These are phyloP conservation scores for Aurelia coerulea DNA, from an alignment of 30 jellyfish, hydroid and myxozoan species.

Conservation along the genomic window DNA sequence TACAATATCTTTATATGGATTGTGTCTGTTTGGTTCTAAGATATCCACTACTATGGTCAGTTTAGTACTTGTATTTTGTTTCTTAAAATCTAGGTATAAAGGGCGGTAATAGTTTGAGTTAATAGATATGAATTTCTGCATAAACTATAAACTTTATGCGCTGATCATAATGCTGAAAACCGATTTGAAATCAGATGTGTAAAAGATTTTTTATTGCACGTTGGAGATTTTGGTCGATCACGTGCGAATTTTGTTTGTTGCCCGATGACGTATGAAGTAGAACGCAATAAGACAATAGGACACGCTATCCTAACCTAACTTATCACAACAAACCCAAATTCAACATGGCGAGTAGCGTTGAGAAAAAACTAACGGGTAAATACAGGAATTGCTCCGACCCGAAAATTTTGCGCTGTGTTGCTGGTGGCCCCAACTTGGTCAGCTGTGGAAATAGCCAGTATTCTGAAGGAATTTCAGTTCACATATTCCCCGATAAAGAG, in stretches of 20 bases:
- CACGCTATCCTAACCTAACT: conserved; percentile 30
- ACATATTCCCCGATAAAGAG: conserved; percentile 38
- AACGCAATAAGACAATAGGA: not conserved
- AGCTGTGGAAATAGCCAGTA: conserved; percentile 60
- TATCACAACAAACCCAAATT: not conserved
- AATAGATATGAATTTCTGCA: too few relatives aligned
- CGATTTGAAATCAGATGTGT: conserved; percentile 3
- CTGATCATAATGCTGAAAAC: conserved; percentile 8
- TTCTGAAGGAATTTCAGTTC: conserved; percentile 34
- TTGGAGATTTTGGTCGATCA: conserved; percentile 17
- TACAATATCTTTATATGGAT: too few relatives aligned
- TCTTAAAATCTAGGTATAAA: too few relatives aligned
- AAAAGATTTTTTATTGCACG: conserved; percentile 1
- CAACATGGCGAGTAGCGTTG: conserved; percentile 36
- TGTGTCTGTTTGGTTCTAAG: too few relatives aligned
- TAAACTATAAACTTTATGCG: conserved; percentile 10
- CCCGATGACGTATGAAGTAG: conserved; percentile 29
- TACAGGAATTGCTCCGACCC: too few relatives aligned
- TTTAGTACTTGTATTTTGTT: too few relatives aligned
- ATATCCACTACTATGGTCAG: too few relatives aligned
- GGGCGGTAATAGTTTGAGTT: too few relatives aligned
- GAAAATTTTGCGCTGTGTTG: conserved; percentile 69
- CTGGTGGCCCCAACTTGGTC: conserved; percentile 53
- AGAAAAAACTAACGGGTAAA: conserved; percentile 26
- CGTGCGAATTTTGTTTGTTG: conserved; percentile 22